Percentiles rank a stretch among this genome's conserved stretches.
These are phyloP conservation scores for Muscicapa adusta DNA, from an alignment of 2,113 vertebrate species.

Conservation along the genomic window DNA sequence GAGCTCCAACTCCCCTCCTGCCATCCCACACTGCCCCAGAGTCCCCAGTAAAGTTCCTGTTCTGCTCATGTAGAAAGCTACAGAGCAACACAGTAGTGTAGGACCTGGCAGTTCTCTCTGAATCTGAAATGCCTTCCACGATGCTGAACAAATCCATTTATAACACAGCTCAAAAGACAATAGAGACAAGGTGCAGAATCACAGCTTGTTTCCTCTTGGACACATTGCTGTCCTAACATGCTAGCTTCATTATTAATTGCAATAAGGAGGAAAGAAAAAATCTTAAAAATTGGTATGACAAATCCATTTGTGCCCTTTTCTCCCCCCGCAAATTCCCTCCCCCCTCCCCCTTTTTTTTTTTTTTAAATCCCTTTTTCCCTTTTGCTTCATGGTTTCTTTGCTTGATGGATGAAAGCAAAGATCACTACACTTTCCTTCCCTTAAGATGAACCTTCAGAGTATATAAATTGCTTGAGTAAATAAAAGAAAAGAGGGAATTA, in stretches of 20 bases:
- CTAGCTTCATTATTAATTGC: background rate
- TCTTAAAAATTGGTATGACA: background rate
- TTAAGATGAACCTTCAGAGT: constrained; percentile 34
- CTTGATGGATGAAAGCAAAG: background rate
- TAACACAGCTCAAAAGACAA: background rate
- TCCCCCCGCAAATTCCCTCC: background rate
- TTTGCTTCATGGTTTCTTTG: constrained; percentile 10
- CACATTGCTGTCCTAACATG: background rate
- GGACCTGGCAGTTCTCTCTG: background rate
- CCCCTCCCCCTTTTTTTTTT: rapidly evolving
- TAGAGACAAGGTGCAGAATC: background rate
- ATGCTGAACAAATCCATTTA: background rate
- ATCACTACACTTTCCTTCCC: background rate
- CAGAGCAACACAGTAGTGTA: background rate
- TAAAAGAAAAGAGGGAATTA: constrained; percentile 61
- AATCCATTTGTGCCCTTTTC: background rate
- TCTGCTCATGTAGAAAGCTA: rapidly evolving
- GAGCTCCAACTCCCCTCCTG: background rate
- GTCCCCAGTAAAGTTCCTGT: background rate
- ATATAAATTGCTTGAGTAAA: constrained; percentile 57
- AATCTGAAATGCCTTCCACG: background rate
- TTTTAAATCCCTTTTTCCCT: background rate
- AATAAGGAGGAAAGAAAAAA: background rate
- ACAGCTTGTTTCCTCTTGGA: background rate
- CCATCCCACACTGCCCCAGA: background rate